These are phyloP conservation scores for Tetrapedia diversipes DNA, from an alignment of 2,888 invertebrate species.

Conservation along the genomic window DNA sequence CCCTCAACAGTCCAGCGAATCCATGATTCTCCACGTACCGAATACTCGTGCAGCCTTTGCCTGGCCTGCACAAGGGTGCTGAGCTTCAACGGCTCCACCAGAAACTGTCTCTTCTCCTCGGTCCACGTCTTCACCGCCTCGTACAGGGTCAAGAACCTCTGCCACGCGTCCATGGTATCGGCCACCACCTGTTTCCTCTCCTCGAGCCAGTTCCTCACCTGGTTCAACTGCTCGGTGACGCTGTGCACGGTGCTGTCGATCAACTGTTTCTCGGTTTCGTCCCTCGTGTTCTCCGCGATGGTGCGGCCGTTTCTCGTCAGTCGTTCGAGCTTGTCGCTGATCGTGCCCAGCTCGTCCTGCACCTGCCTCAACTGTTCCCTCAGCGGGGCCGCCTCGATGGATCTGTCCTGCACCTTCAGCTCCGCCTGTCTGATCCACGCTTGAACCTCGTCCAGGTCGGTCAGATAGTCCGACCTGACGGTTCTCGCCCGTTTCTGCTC, in stretches of 20 bases:
- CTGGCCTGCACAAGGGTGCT: conserved; percentile 91
- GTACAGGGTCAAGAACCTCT: conserved; percentile 92
- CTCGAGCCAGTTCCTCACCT: conserved; percentile 91
- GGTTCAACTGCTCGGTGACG: conserved; percentile 90
- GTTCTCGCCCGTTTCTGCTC: conserved; percentile 94
- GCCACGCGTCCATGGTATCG: conserved; percentile 94
- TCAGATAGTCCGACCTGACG: conserved; percentile 90
- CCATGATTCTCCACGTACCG: conserved; percentile 84
- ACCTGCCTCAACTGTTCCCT: conserved; percentile 91
- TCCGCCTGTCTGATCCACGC: conserved; percentile 93
- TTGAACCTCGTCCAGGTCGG: conserved; percentile 91
- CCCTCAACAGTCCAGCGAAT: background rate
- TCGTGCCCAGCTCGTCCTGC: conserved; percentile 88
- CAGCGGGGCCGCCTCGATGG: conserved; percentile 89
- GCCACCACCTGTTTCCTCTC: conserved; percentile 92
- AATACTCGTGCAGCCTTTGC: conserved; percentile 93
- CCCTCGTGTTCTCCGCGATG: conserved; percentile 91
- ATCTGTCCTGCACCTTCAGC: conserved; percentile 91
- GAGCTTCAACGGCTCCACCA: conserved; percentile 90
- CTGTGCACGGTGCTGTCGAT: conserved; percentile 90
- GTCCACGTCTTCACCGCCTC: conserved; percentile 93
- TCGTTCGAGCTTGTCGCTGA: conserved; percentile 90
- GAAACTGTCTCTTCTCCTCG: conserved; percentile 91
- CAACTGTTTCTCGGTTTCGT: conserved; percentile 89
- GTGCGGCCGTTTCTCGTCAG: conserved; percentile 90